Percentiles rank a stretch among this genome's conserved stretches.
phyloP scores from a whole-genome alignment of 2,888 invertebrate species.

The Linnaemya tessellans region DNA sequence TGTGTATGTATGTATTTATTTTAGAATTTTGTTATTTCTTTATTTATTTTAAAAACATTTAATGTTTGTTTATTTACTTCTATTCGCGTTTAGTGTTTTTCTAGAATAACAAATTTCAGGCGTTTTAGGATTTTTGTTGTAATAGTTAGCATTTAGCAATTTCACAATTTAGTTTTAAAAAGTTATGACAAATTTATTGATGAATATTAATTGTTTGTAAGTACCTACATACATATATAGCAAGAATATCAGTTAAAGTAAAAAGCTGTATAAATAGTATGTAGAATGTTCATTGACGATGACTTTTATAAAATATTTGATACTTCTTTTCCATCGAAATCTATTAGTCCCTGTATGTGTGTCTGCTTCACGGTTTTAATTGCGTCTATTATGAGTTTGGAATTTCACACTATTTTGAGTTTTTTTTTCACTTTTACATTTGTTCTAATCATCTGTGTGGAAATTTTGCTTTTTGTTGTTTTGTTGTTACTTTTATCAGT shows the following conservation, averaged over 20 bases:
- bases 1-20: neutral
- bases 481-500: conserved; percentile 33
- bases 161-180: conserved; percentile 6
- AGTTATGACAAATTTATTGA: neutral
- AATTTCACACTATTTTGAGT: conserved; percentile 19
- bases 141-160: neutral
- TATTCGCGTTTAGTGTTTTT: neutral
- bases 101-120: neutral
- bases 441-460: conserved; percentile 22
- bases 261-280: neutral
- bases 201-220: neutral
- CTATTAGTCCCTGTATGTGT: conserved; percentile 1
- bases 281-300: neutral
- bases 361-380: conserved; percentile 28
- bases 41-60: conserved; percentile 15
- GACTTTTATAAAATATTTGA: neutral
- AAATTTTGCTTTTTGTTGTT: conserved; percentile 3
- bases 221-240: neutral
- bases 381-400: conserved; percentile 22
- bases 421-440: conserved; percentile 4
- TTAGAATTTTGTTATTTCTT: conserved; percentile 25
- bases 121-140: neutral
- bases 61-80: conserved; percentile 8
- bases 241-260: neutral
- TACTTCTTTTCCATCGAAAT: neutral